phyloP scores from a whole-genome alignment of 2,888 invertebrate species.

The Cheilosia variabilis region DNA sequence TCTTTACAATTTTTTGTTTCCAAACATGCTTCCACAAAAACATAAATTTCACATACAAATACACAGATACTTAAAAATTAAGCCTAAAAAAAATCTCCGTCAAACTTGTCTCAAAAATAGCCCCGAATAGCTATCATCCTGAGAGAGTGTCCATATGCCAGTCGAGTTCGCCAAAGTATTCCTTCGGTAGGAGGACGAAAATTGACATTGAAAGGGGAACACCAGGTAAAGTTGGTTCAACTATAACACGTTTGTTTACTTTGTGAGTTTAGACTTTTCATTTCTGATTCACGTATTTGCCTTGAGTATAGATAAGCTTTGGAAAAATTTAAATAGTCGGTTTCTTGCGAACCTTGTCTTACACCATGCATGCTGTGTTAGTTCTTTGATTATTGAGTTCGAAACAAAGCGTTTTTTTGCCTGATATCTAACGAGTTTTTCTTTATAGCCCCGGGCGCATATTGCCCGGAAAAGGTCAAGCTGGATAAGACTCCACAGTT shows the following conservation, averaged over 20 bases:
- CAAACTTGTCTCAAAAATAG: slow-evolving; percentile 79
- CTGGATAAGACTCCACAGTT: slow-evolving; percentile 82
- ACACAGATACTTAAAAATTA: slow-evolving; percentile 19
- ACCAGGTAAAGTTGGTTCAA: slow-evolving; percentile 80
- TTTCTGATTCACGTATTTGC: slow-evolving; percentile 39
- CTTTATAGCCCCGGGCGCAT: slow-evolving; percentile 81
- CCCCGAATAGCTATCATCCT: slow-evolving; percentile 84
- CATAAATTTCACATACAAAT: slow-evolving; percentile 29
- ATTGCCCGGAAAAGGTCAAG: slow-evolving; percentile 86
- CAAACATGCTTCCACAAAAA: slow-evolving; percentile 35
- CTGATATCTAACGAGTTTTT: slow-evolving; percentile 32
- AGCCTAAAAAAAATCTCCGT: slow-evolving; percentile 53
- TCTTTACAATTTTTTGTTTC: background rate
- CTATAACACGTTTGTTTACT: slow-evolving; percentile 5
- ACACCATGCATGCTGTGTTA: slow-evolving; percentile 65
- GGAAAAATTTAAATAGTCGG: slow-evolving; percentile 11
- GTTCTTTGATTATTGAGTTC: slow-evolving; percentile 15
- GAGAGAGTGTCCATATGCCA: slow-evolving; percentile 85
- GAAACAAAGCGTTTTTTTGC: background rate
- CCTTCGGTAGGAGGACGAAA: slow-evolving; percentile 85
- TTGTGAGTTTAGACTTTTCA: slow-evolving; percentile 73
- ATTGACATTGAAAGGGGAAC: slow-evolving; percentile 81
- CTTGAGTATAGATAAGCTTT: slow-evolving; percentile 56
- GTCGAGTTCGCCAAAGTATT: slow-evolving; percentile 83
- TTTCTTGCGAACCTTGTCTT: slow-evolving; percentile 31